Conservation (phyloP, 2,113 vertebrate genomes). For the Aptenodytes forsteri region DNA sequence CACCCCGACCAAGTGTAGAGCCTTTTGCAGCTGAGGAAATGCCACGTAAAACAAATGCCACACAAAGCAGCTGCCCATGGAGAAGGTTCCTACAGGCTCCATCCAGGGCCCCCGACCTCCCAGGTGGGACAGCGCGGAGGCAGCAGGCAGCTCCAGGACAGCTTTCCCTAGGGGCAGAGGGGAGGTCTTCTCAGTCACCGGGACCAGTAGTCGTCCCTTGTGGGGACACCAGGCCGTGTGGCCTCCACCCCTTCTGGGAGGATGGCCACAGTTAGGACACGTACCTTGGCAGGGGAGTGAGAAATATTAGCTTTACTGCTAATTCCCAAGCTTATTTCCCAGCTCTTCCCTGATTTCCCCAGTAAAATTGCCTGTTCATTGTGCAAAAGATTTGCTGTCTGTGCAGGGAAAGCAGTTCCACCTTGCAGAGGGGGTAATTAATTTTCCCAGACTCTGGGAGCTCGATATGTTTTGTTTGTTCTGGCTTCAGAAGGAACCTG, state of each 20-base stretch:
- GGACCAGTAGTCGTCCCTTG: background rate
- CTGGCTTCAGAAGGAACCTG: background rate
- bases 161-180: background rate
- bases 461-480: background rate
- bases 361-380: background rate
- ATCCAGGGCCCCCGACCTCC: accelerated
- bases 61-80: background rate
- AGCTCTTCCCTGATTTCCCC: background rate
- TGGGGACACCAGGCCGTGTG: background rate
- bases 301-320: background rate
- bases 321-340: background rate
- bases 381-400: background rate
- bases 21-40: background rate
- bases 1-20: background rate
- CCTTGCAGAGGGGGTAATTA: background rate
- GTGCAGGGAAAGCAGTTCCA: background rate
- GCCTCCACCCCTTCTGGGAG: background rate
- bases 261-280: background rate
- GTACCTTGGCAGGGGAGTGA: background rate
- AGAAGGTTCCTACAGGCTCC: background rate
- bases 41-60: background rate
- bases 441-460: conserved; percentile 3
- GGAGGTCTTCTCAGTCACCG: accelerated
- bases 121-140: accelerated
- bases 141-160: background rate